A percentile compares a stretch with the other conserved stretches of the same genome.
phyloP scores from a whole-genome alignment of 35 echinoderm and acorn worm species.

The Anneissia japonica region DNA sequence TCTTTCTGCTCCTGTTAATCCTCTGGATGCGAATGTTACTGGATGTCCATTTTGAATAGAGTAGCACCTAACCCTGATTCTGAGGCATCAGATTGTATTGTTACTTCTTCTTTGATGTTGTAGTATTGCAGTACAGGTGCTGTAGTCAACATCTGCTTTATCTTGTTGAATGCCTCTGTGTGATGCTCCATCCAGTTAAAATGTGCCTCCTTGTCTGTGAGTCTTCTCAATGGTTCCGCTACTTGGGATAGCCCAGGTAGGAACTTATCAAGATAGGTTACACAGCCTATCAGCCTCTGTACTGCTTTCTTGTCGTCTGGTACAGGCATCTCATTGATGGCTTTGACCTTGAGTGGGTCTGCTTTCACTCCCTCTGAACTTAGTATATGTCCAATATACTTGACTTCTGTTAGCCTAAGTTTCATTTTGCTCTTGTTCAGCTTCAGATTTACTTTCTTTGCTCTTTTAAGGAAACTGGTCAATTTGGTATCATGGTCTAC shows the following conservation, averaged over 20 bases:
- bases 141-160: constrained; percentile 23
- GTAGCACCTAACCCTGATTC: constrained; percentile 31
- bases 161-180: constrained; percentile 7
- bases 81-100: constrained; percentile 48
- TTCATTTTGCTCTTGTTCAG: constrained; percentile 14
- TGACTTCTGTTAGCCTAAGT: background rate
- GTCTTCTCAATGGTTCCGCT: constrained; percentile 41
- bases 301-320: constrained; percentile 38
- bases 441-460: constrained; percentile 27
- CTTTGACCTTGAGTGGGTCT: too few relatives aligned
- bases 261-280: constrained; percentile 29
- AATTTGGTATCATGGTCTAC: constrained; percentile 36
- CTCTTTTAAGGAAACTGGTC: constrained; percentile 16
- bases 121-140: constrained; percentile 41
- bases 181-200: constrained; percentile 34
- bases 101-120: constrained; percentile 7
- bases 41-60: constrained; percentile 45
- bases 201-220: constrained; percentile 30
- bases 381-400: constrained; percentile 6
- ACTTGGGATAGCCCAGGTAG: constrained; percentile 34
- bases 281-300: constrained; percentile 34
- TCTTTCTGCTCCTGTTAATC: constrained; percentile 18
- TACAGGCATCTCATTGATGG: constrained; percentile 9
- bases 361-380: too few relatives aligned
- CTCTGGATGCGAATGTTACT: constrained; percentile 35